phyloP scores from a whole-genome alignment of 1,140 invertebrate species.

The Drosophila elegans region DNA sequence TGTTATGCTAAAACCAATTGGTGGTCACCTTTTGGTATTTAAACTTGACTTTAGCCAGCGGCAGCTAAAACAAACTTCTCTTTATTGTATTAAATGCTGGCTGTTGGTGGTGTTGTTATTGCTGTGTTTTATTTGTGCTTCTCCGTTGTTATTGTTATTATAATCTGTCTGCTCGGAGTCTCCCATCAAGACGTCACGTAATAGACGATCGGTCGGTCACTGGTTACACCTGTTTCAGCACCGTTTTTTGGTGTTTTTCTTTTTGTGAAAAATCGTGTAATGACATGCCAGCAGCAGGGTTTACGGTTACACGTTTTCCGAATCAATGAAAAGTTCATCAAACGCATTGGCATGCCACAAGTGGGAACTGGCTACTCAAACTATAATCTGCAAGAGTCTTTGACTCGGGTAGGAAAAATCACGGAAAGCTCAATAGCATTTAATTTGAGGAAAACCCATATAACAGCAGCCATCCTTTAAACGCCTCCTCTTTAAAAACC shows the following conservation, averaged over 20 bases:
- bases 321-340: constrained; percentile 69
- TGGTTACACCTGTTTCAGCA: constrained; percentile 77
- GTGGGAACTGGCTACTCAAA: constrained; percentile 35
- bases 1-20: constrained; percentile 68
- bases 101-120: constrained; percentile 4
- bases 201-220: constrained; percentile 60
- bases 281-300: constrained; percentile 72
- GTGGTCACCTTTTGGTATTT: constrained; percentile 62
- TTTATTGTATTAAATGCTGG: constrained; percentile 37
- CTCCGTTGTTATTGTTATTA: constrained; percentile 50
- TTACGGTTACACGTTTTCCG: constrained; percentile 58
- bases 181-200: constrained; percentile 73
- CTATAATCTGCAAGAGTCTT: constrained; percentile 24
- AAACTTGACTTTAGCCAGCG: constrained; percentile 56
- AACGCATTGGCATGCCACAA: constrained; percentile 61
- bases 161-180: constrained; percentile 50
- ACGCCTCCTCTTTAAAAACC: constrained; percentile 21
- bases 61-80: constrained; percentile 50
- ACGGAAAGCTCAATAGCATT: constrained; percentile 48
- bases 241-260: constrained; percentile 26
- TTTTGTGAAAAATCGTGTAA: constrained; percentile 56
- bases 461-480: constrained; percentile 30
- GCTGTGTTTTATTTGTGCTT: constrained; percentile 10
- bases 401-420: constrained; percentile 7
- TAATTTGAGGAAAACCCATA: constrained; percentile 41